Conservation (phyloP, 2,113 vertebrate genomes). For the Diglossa brunneiventris region DNA sequence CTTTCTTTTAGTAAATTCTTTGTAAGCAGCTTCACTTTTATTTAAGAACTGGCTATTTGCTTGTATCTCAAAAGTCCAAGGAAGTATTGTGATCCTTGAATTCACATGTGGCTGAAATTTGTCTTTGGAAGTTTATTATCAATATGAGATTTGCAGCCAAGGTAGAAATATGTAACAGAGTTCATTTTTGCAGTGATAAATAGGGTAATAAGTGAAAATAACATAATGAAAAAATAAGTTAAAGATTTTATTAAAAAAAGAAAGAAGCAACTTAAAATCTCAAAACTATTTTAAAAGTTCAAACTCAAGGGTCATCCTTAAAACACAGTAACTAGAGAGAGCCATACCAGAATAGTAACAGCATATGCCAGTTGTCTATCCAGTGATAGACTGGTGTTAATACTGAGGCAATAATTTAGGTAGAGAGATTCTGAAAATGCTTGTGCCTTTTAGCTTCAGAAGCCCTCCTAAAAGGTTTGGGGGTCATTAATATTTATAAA, state of each 20-base stretch:
- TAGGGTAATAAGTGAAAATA: background rate
- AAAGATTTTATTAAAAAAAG: background rate
- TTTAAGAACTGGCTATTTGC: background rate
- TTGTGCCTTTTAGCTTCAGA: background rate
- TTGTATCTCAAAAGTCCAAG: background rate
- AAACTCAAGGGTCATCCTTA: background rate
- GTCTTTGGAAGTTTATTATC: background rate
- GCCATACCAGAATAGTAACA: background rate
- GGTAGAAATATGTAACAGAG: background rate
- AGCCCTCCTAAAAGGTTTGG: background rate
- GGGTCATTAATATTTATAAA: background rate
- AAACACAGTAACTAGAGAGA: background rate
- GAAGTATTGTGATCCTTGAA: background rate
- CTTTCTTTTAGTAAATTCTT: background rate
- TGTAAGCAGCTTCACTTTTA: background rate
- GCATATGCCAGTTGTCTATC: background rate
- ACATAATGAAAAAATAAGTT: background rate
- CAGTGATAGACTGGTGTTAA: background rate
- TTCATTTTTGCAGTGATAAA: background rate
- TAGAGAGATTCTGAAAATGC: background rate
- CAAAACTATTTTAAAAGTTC: background rate
- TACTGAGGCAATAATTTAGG: background rate
- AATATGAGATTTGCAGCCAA: background rate
- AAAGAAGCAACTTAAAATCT: background rate
- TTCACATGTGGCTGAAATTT: background rate